Base-by-base conservation (phyloP, 2,113 vertebrate species). In the Carassius gibelio region DNA sequence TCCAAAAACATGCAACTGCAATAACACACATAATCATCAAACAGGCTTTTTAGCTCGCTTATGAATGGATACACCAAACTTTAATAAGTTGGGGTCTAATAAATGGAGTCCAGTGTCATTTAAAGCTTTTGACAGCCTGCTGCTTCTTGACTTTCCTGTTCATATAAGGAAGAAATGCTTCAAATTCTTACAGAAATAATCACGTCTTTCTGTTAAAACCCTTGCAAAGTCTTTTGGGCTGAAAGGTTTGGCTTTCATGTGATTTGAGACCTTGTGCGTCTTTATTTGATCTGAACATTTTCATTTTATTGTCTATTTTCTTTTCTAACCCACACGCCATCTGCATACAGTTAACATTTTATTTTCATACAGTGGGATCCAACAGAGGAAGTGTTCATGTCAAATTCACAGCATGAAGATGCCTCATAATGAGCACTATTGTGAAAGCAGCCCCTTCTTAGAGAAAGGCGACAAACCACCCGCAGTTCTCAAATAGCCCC, bases 301-400 rank as follows among this genome's bases (percentile, higher is more conserved):
- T 88, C 45, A 79, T 84, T 86, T 81, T 76, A 83, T 21, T 23
- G 23, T 45, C 6, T 36, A 36, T 77, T 88, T 81, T 80, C 69
- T 62, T 59, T 45, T 88, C 38, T 85, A 66, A 62, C 75, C 69
- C 52, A 21, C 8, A 42, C 36, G 45, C 71, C 89, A 89, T 86
- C 88, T 88, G 83, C 61, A 76, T 78, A 82, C 82, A 83, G 81
- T 91, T 89, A 84, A 61, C 86, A 38, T 76, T 84, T 48, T 38
- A 88, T 87, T 87, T 84, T 74, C 81, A 84, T 89, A 87, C 87
- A 85, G 81, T 81, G 81, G 21, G 14, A 74, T 82, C 87, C 85
- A 89, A 87, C 84, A 88, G 87, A 88, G 87, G 88, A 90, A 84
- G 88, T 84, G 50, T 85, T 89, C 87, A 88, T 90, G 74, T 74